These are phyloP conservation scores for Meteorus cinctellus DNA, from an alignment of 2,888 invertebrate genomes.

Conservation along the genomic window DNA sequence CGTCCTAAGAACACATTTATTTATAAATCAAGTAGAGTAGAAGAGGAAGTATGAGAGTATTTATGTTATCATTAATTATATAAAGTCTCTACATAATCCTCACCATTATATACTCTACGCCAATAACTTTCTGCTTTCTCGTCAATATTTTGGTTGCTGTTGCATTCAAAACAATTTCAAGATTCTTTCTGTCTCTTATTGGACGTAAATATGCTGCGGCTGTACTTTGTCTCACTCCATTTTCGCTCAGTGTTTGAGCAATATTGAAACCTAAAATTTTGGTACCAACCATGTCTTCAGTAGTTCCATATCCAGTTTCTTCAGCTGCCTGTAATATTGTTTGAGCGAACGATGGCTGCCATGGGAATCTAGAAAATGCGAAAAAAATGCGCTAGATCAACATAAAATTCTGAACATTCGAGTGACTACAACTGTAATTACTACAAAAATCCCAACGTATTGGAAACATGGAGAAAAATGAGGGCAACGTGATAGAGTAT, in stretches of 20 bases:
- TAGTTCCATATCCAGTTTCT: constrained; percentile 79
- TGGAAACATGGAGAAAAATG: too few relatives aligned
- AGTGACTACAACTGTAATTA: too few relatives aligned
- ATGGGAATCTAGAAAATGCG: constrained; percentile 75
- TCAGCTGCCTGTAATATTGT: constrained; percentile 78
- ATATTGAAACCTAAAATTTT: constrained; percentile 79
- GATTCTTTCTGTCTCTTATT: constrained; percentile 75
- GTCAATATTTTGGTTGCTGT: constrained; percentile 76
- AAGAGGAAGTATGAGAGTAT: constrained; percentile 57
- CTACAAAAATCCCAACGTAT: too few relatives aligned
- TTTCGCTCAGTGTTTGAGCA: constrained; percentile 79
- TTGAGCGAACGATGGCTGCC: constrained; percentile 78
- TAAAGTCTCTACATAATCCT: constrained; percentile 59
- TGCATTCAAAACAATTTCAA: constrained; percentile 78
- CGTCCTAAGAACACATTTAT: constrained; percentile 52
- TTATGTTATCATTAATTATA: constrained; percentile 59
- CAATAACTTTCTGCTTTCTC: constrained; percentile 75
- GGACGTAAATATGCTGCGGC: constrained; percentile 79
- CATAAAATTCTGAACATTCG: too few relatives aligned
- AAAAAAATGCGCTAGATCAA: too few relatives aligned
- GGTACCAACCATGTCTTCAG: constrained; percentile 79
- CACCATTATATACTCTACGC: constrained; percentile 76
- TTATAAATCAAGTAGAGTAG: neutral
- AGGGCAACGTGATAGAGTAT: too few relatives aligned
- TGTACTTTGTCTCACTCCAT: constrained; percentile 78